phyloP scores from a whole-genome alignment of 2,113 vertebrate species.

The Solea senegalensis region DNA sequence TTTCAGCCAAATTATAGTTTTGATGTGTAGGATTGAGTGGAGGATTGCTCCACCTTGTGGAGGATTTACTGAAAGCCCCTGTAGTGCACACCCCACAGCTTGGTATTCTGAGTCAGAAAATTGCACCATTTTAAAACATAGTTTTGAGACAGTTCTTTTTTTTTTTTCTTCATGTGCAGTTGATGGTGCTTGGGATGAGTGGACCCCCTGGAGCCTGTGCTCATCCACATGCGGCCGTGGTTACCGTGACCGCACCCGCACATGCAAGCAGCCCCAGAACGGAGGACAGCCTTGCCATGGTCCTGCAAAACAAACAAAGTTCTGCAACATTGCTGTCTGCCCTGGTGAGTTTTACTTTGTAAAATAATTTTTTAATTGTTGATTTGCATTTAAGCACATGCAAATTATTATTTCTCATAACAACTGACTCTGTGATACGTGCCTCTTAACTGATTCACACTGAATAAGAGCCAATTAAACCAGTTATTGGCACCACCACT shows the following conservation, averaged over 20 bases:
- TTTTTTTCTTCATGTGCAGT: conserved; percentile 78
- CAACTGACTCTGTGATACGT: conserved; percentile 13
- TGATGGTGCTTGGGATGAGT: conserved; percentile 95
- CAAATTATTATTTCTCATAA: neutral
- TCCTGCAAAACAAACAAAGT: conserved; percentile 92
- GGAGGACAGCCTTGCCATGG: conserved; percentile 93
- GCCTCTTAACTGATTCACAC: conserved; percentile 44
- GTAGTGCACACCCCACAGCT: no score
- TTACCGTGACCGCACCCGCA: conserved; percentile 91
- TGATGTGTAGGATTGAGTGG: neutral
- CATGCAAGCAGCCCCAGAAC: conserved; percentile 90
- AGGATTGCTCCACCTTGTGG: conserved; percentile 51
- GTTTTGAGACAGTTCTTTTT: neutral
- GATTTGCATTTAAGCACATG: neutral
- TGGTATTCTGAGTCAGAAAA: neutral
- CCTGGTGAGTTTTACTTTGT: conserved; percentile 84
- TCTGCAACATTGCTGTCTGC: conserved; percentile 98
- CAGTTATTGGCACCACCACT: conserved; percentile 27
- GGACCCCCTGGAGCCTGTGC: conserved; percentile 98
- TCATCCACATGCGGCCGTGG: conserved; percentile 96
- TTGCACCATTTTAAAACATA: neutral
- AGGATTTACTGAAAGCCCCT: conserved; percentile 10
- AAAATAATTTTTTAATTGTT: neutral
- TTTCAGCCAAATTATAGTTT: neutral
- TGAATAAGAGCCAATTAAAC: conserved; percentile 36